Base-by-base conservation (phyloP, 2,888 invertebrate genomes). In the Cerastis rubricosa region DNA sequence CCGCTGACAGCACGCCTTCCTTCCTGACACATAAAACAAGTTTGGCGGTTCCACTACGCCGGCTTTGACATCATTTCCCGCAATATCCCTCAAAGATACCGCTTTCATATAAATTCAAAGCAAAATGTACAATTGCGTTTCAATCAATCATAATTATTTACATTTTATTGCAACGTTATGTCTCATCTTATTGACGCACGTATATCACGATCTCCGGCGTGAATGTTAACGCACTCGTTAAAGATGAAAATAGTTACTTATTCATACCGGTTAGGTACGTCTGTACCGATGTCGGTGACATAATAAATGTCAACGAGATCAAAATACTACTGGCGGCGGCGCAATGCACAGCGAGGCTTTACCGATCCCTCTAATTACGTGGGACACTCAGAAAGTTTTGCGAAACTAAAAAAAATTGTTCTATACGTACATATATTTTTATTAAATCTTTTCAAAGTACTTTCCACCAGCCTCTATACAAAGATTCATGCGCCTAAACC, bases 301-400 rank as follows among this genome's bases (percentile, higher is more conserved):
- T 94, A 95, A 94, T 94, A 95, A 95, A 95, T 95, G 95, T 94
- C 95, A 93, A 88, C 90, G 87, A 86, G 92, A 94, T 95, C 94
- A 92, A 95, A 95, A 95, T 94, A 94, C 93, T 89, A 89, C 91
- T 84, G 89, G 90, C 92, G 89, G 89, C 89, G 87, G 87, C 82
- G 86, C 90, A 89, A 90, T 91, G 94, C 92, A 92, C 93, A 90
- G 90, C 92, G 88, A 90, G 90, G 91, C 92, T 92, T 90, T 89
- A 93, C 94, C 93, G 91, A 94, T 94, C 91, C 90, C 92, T 95
- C 96, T 96, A 96, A 96, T 96, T 96, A n/a, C n/a, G n/a, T n/a
- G n/a, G n/a, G n/a, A n/a, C n/a, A n/a, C n/a, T n/a, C n/a, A n/a
- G n/a, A n/a, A n/a, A n/a, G n/a, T n/a, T n/a, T n/a, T n/a, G n/a